These are phyloP conservation scores for Nasonia vitripennis DNA, from an alignment of 1,140 invertebrate genomes.

Conservation along the genomic window DNA sequence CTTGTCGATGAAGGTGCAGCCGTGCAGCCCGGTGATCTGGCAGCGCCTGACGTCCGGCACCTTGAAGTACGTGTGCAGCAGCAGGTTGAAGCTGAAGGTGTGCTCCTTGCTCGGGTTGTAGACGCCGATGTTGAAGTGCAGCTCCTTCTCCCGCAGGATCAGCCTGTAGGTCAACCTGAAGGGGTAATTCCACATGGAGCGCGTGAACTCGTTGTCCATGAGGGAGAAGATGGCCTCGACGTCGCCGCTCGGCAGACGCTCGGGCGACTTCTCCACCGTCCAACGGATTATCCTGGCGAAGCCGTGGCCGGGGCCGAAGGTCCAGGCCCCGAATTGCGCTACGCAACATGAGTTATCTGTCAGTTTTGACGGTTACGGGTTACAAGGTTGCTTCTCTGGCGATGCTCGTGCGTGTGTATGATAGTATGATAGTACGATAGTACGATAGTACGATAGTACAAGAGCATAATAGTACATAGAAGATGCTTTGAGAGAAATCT, in stretches of 20 bases:
- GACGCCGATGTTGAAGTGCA: conserved; percentile 93
- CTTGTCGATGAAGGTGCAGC: conserved; percentile 95
- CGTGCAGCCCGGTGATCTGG: conserved; percentile 92
- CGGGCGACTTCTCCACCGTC: conserved; percentile 91
- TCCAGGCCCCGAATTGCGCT: conserved; percentile 97
- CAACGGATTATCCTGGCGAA: conserved; percentile 94
- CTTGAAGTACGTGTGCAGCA: conserved; percentile 97
- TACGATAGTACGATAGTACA: no score
- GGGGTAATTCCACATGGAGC: conserved; percentile 95
- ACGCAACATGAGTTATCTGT: conserved; percentile 54
- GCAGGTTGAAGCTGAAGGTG: conserved; percentile 93
- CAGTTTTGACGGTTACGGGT: neutral
- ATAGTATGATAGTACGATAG: no score
- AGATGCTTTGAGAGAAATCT: no score
- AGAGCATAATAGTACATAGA: no score
- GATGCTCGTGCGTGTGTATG: neutral
- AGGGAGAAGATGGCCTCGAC: conserved; percentile 93
- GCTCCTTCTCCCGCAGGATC: conserved; percentile 91
- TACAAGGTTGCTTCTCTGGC: neutral
- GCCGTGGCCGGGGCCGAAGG: conserved; percentile 94
- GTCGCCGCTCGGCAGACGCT: conserved; percentile 90
- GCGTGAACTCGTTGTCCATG: conserved; percentile 93
- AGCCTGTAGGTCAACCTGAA: conserved; percentile 91
- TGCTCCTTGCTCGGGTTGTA: conserved; percentile 93
- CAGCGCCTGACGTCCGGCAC: conserved; percentile 93